Percentiles rank a stretch among this genome's conserved stretches.
phyloP scores from a whole-genome alignment of 53 echinoderm and acorn worm genomes.

The Paelopatides confundens region DNA sequence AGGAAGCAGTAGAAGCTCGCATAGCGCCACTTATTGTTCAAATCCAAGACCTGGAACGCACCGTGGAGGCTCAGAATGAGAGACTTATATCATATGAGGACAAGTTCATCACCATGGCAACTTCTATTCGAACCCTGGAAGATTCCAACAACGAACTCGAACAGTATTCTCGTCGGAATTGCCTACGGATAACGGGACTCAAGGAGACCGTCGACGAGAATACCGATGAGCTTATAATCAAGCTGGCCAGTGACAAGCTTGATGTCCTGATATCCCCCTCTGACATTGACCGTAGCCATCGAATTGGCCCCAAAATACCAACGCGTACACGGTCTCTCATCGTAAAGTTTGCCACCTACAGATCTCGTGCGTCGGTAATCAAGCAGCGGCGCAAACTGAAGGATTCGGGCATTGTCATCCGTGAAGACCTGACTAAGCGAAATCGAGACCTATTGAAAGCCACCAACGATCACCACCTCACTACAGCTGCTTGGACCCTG shows the following conservation, averaged over 20 bases:
- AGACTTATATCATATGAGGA: too few relatives aligned
- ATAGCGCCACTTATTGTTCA: too few relatives aligned
- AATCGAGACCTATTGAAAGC: not conserved
- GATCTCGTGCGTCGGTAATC: not conserved
- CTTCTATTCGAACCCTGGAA: too few relatives aligned
- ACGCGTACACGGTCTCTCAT: not conserved
- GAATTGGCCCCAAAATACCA: not conserved
- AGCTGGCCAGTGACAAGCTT: not conserved
- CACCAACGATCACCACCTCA: not conserved
- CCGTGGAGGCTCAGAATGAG: too few relatives aligned
- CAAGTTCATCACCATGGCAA: too few relatives aligned
- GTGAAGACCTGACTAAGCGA: not conserved
- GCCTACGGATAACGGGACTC: not conserved
- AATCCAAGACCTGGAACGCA: too few relatives aligned
- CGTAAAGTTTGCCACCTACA: not conserved
- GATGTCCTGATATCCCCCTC: not conserved
- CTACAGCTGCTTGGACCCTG: not conserved
- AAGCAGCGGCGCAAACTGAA: not conserved
- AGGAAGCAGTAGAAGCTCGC: too few relatives aligned
- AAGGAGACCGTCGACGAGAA: not conserved
- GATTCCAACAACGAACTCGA: not conserved
- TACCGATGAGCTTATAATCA: not conserved
- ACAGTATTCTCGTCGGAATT: not conserved
- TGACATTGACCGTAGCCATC: not conserved
- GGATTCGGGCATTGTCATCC: not conserved